Evolutionary conservation across 92 coral and sea anemone species (phyloP), one percentile per base, ranked within the genome.

Genomic region (Isaurus tuberculatus): DNA sequence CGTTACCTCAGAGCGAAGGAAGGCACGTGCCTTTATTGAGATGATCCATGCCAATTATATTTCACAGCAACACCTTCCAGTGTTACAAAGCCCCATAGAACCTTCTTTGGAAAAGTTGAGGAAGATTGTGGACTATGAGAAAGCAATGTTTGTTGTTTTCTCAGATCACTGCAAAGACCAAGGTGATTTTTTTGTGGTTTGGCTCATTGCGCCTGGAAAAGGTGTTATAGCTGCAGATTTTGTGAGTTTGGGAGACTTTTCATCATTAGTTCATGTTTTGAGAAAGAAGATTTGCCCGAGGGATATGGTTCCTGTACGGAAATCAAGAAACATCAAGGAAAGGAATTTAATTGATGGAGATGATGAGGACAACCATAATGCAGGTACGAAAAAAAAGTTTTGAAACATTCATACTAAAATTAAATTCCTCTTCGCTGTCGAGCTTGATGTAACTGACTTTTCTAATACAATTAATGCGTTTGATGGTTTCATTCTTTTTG

Each of bases 11-110:
- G 80, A 73, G n/a, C 80, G 44, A 73, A 73, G 80, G 17, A 48
- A 30, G 49, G 80, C 80, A 48, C 80, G 80, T 49, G 80, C 80
- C 28, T 55, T 73, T 19, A 20, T 73, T 51, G 80, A 73, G 64
- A 51, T 73, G 80, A 73, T 73, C 28, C 64, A 73, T 15, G 42
- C 65, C 5, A 30, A 61, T n/a, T 22, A 55, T 34, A 7, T 11
- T 42, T 28, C 80, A 72, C 37, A 34, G 25, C 57, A 0, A 17
- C 29, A 13, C 1, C 15, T 30, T 11, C 32, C 42, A 55, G 30
- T 25, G 58, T 32, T 26, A 7, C 22, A 73, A 37, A 73, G 28
- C 16, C 46, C 19, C 1, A n/a, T 40, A 2, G 65, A 74, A 16
- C 80, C 66, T 32, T 27, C 80, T 1, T 19, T 51, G 8, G 80